Evolutionary conservation across 2,113 vertebrate genomes (phyloP).

Genomic region (Salvelinus sp.): DNA sequence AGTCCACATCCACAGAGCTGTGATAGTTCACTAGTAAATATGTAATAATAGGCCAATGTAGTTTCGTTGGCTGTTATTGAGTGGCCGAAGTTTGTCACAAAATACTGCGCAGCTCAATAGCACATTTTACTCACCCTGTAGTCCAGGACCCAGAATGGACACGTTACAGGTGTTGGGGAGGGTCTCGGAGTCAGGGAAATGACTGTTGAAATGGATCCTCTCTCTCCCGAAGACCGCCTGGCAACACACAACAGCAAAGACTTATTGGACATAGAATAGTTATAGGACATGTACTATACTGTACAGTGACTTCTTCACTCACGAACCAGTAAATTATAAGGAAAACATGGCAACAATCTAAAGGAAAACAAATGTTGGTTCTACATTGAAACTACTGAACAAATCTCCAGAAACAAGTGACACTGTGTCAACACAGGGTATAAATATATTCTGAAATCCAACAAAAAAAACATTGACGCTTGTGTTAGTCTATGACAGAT

Average conservation of each 20-base stretch:
- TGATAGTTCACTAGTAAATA: no score
- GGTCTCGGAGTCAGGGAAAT: conserved; percentile 72
- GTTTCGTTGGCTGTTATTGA: no score
- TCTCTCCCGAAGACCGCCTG: conserved; percentile 82
- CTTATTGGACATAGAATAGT: background rate
- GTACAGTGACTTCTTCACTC: background rate
- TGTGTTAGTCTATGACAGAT: no score
- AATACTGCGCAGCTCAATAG: no score
- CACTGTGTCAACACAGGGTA: no score
- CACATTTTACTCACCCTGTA: conserved; percentile 78
- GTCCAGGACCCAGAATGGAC: conserved; percentile 82
- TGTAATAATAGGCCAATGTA: no score
- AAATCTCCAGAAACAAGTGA: no score
- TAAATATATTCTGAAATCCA: no score
- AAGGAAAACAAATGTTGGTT: background rate
- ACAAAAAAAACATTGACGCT: no score
- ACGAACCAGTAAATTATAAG: no score
- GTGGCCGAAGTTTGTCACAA: background rate
- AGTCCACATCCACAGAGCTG: no score
- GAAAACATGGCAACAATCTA: background rate
- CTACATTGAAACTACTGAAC: no score
- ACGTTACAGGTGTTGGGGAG: conserved; percentile 95
- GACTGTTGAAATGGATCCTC: conserved; percentile 83
- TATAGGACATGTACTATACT: background rate
- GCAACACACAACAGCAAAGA: conserved; percentile 5